These are phyloP conservation scores for Auanema freiburgensis DNA, from an alignment of 2,888 invertebrate species.

Conservation along the genomic window DNA sequence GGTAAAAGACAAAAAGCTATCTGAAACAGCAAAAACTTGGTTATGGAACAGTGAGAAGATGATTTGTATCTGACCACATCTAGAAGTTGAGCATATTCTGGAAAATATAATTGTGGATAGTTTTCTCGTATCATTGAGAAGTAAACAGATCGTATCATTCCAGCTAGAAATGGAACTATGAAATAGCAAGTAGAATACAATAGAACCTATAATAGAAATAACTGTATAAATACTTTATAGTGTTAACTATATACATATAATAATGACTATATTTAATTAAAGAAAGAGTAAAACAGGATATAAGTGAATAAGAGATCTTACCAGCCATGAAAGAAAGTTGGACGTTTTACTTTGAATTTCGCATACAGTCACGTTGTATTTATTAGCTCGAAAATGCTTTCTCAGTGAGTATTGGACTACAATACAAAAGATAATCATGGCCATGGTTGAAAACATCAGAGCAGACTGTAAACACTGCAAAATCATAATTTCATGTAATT, in stretches of 20 bases:
- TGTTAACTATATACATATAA: too few species aligned
- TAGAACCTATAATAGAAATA: constrained; percentile 10
- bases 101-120: too few species aligned
- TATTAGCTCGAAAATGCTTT: constrained; percentile 16
- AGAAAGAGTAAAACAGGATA: too few species aligned
- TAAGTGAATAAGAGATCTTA: constrained; percentile 2
- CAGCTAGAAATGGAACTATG: too few species aligned
- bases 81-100: too few species aligned
- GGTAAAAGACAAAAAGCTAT: constrained; percentile 3
- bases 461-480: not conserved
- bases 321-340: constrained; percentile 13
- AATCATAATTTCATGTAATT: not conserved
- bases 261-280: too few species aligned
- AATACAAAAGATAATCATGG: constrained; percentile 13
- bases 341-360: constrained; percentile 20
- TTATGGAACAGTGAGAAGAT: too few species aligned
- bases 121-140: too few species aligned
- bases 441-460: not conserved
- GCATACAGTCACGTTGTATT: constrained; percentile 16
- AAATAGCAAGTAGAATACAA: constrained; percentile 17
- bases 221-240: too few species aligned
- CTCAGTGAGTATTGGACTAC: constrained; percentile 12
- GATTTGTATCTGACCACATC: too few species aligned
- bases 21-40: not conserved
- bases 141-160: too few species aligned